Conservation (phyloP, 37 sponge, comb jelly and placozoan genomes). For the Haliclona indistincta region DNA sequence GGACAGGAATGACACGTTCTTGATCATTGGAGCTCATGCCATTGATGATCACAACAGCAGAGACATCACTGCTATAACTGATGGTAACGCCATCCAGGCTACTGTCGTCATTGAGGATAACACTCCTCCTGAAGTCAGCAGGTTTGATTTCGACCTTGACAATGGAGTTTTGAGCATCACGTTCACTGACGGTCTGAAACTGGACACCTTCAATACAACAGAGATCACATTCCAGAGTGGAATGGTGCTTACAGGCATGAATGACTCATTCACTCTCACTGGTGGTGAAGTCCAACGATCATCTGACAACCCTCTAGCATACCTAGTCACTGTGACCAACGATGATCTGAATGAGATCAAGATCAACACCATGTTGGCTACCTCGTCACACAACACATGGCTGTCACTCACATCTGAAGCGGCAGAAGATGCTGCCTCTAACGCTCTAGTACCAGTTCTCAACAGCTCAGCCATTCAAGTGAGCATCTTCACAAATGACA, state of each 20-base stretch:
- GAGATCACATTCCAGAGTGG: slow-evolving; percentile 73
- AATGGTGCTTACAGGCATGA: not conserved
- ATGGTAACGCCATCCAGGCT: slow-evolving; percentile 74
- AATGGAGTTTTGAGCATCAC: slow-evolving; percentile 51
- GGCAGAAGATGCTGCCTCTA: slow-evolving; percentile 67
- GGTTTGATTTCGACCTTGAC: slow-evolving; percentile 73
- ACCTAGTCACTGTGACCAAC: slow-evolving; percentile 48
- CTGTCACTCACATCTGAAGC: slow-evolving; percentile 49
- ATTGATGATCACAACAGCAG: slow-evolving; percentile 69
- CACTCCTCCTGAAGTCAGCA: slow-evolving; percentile 62
- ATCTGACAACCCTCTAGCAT: slow-evolving; percentile 20
- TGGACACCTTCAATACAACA: slow-evolving; percentile 62
- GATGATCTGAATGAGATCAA: slow-evolving; percentile 80
- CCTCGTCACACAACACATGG: slow-evolving; percentile 27
- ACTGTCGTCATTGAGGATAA: slow-evolving; percentile 56
- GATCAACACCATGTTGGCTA: slow-evolving; percentile 58
- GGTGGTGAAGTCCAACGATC: slow-evolving; percentile 49
- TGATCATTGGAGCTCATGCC: slow-evolving; percentile 76
- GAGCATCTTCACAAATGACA: slow-evolving; percentile 27
- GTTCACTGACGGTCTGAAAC: slow-evolving; percentile 81
- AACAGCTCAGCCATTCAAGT: slow-evolving; percentile 14
- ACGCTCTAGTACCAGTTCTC: slow-evolving; percentile 42
- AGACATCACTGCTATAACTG: slow-evolving; percentile 84
- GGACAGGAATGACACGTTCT: slow-evolving; percentile 75
- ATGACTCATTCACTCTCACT: slow-evolving; percentile 54